phyloP scores from a whole-genome alignment of 2,113 vertebrate species.

The Elaphurus davidianus region DNA sequence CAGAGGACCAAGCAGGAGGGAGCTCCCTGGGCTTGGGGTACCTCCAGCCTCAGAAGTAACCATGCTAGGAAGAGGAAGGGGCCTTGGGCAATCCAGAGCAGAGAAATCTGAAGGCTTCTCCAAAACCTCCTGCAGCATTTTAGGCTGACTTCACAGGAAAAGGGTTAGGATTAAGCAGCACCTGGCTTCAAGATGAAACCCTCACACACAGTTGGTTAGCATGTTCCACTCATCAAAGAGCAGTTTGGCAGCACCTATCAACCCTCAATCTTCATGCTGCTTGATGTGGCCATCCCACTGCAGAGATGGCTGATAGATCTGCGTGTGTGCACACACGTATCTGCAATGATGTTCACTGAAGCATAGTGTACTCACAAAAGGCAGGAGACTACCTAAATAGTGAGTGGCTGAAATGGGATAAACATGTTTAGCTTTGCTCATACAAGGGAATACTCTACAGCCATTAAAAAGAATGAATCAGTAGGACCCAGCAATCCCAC shows the following conservation, averaged over 20 bases:
- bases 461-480: neutral
- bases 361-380: neutral
- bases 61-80: neutral
- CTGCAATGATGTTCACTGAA: neutral
- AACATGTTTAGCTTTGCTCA: neutral
- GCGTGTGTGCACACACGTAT: neutral
- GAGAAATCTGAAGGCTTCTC: neutral
- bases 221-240: neutral
- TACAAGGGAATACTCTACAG: neutral
- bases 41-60: neutral
- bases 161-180: neutral
- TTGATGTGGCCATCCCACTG: neutral
- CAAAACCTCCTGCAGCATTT: neutral
- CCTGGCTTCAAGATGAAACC: neutral
- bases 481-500: neutral
- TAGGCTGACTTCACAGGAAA: neutral
- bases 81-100: neutral
- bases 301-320: neutral
- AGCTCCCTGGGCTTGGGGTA: neutral
- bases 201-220: neutral
- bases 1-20: neutral
- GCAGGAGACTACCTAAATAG: neutral
- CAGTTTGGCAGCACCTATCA: neutral
- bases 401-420: neutral
- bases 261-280: neutral